Percentiles rank a stretch among this genome's conserved stretches.
Evolutionary conservation across 2,113 vertebrate genomes (phyloP).

Genomic region (Morone chrysops): DNA sequence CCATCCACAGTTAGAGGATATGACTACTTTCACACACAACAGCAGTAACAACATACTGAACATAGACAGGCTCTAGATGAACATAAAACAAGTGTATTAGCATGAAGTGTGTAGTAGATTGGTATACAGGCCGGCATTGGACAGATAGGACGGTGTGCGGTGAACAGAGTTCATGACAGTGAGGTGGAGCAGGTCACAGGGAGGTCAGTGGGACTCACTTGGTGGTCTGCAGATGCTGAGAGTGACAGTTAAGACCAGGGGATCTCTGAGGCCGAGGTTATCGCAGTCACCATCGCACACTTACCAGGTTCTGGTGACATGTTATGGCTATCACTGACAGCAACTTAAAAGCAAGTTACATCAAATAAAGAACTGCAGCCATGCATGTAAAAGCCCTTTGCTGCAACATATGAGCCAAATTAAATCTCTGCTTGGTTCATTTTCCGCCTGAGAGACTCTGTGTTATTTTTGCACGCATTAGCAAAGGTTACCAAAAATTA

Average conservation of each 20-base stretch:
- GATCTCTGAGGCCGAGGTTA: slow-evolving; percentile 62
- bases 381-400: slow-evolving; percentile 67
- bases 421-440: slow-evolving; percentile 64
- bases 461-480: slow-evolving; percentile 52
- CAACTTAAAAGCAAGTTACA: slow-evolving; percentile 62
- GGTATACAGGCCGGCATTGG: background rate
- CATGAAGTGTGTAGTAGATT: background rate
- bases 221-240: slow-evolving; percentile 76
- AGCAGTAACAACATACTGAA: background rate
- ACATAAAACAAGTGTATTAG: background rate
- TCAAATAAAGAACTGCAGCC: slow-evolving; percentile 70
- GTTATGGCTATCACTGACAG: slow-evolving; percentile 81
- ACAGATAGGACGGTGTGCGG: slow-evolving; percentile 46
- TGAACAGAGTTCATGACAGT: slow-evolving; percentile 64
- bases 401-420: slow-evolving; percentile 75
- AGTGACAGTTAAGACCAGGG: slow-evolving; percentile 53
- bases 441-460: slow-evolving; percentile 67
- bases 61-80: too few relatives aligned
- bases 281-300: slow-evolving; percentile 64
- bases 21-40: background rate
- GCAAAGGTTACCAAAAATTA: slow-evolving; percentile 64
- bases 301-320: slow-evolving; percentile 66
- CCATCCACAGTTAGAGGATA: background rate
- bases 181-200: slow-evolving; percentile 70
- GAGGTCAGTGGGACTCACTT: slow-evolving; percentile 68